Evolutionary conservation across 2,113 vertebrate species (phyloP).

Genomic region (Daboia siamensis): DNA sequence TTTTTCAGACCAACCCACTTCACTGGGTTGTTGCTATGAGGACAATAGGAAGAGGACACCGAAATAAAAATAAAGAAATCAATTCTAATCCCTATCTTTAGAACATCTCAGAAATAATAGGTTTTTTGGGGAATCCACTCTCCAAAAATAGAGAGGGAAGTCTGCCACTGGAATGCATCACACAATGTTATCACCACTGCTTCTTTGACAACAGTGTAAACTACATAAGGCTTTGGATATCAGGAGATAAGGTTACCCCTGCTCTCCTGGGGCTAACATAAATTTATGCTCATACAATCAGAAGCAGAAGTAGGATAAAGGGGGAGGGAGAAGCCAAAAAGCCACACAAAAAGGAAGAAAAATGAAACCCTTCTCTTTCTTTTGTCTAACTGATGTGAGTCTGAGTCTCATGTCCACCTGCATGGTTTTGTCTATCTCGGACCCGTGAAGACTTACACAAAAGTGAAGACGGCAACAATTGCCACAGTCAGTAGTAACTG

Average conservation of each 20-base stretch:
- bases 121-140: neutral
- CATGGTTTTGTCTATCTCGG: neutral
- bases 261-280: neutral
- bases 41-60: neutral
- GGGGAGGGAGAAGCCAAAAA: neutral
- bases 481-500: constrained; percentile 61
- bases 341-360: neutral
- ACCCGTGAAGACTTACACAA: neutral
- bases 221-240: neutral
- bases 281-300: neutral
- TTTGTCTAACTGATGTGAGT: neutral
- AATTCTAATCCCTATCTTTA: neutral
- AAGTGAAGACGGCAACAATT: neutral
- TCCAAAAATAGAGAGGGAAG: neutral
- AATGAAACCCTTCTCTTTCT: neutral
- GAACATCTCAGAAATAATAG: neutral
- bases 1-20: neutral
- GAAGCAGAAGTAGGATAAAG: neutral
- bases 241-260: neutral
- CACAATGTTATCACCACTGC: neutral
- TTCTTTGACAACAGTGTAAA: neutral
- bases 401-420: neutral
- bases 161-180: neutral
- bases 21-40: neutral
- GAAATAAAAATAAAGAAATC: neutral